Evolutionary conservation across 2,888 invertebrate genomes (phyloP).

Genomic region (Acrocyrtus sp.): DNA sequence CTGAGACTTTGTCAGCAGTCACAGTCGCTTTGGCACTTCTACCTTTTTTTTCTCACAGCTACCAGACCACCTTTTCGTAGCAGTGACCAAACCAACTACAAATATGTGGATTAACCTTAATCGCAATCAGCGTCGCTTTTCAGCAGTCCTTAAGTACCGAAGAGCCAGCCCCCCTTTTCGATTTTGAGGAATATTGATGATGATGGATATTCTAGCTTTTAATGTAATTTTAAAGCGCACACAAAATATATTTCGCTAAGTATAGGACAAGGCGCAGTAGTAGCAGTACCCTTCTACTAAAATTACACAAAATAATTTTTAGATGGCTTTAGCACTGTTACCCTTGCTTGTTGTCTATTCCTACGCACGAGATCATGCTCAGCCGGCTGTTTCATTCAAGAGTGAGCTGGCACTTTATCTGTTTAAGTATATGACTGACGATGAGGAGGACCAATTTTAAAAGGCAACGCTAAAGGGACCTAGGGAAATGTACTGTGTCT

Average conservation of each 20-base stretch:
- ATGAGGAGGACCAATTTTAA: background rate
- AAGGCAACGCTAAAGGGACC: background rate
- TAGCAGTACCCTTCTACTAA: background rate
- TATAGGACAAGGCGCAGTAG: no score
- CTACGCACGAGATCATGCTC: conserved; percentile 29
- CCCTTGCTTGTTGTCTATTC: no score
- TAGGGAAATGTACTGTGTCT: background rate
- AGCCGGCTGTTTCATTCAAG: conserved; percentile 41
- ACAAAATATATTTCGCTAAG: background rate
- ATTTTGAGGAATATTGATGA: background rate
- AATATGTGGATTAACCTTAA: background rate
- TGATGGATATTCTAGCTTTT: background rate
- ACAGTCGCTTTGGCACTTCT: no score
- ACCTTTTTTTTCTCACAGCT: no score
- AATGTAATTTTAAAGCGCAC: background rate
- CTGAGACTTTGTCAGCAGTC: no score
- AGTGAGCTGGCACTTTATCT: background rate
- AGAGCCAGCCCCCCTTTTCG: background rate
- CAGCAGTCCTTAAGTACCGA: no score
- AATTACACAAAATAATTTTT: background rate
- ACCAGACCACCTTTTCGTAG: no score
- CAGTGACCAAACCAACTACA: background rate
- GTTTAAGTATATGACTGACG: background rate
- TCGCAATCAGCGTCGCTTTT: background rate
- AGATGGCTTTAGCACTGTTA: background rate